Base-by-base conservation (phyloP, 2,113 vertebrate genomes). In the Oncorhynchus tshawytscha region DNA sequence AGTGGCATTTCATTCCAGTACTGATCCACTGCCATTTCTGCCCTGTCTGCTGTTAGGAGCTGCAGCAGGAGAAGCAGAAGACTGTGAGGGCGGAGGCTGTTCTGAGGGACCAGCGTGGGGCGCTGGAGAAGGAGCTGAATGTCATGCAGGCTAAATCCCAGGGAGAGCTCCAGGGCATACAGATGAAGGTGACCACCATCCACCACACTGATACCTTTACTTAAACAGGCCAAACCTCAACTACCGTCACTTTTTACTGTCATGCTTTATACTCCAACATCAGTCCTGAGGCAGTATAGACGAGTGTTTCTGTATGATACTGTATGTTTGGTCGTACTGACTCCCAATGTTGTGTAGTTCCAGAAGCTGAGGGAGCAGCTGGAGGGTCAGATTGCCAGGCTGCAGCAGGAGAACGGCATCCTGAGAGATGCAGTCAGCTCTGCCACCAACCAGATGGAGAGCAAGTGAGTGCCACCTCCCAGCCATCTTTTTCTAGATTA, bases 381-480 rank as follows among this genome's bases (percentile, higher is more conserved):
- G 94, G 97, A 99, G 75, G 93, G 94, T 81, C 96, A 99, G 92
- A 96, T 97, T 82, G 93, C 88, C 78, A 95, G 96, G 62, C 93
- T 99, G 88, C 96, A 99, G 90, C 97, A 99, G 90, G 98, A 99
- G 88, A 99, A 99, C 5, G 91, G 94, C 72, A 99, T 99, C 86
- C 90, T 99, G 86, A 95, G 97, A 90, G 98, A 99, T 84, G 98
- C 98, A 72, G 98, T 99, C 91, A 99, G 97, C 91, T 96, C 95
- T n/a, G 96, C 97, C 78, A 94, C 96, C 87, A 97, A 94, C 85
- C 96, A 97, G 86, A 96, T 99, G 93, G 98, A 99, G 91, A 98
- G 91, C 95, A 99, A 99, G 98, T 99, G 91, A 88, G 96, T 96
- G 16, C 1, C 39, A 29, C 51, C 15, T 45, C 27, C 22, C 48